Evolutionary conservation across 1,140 invertebrate genomes (phyloP).

Genomic region (Epicauta chinensis): DNA sequence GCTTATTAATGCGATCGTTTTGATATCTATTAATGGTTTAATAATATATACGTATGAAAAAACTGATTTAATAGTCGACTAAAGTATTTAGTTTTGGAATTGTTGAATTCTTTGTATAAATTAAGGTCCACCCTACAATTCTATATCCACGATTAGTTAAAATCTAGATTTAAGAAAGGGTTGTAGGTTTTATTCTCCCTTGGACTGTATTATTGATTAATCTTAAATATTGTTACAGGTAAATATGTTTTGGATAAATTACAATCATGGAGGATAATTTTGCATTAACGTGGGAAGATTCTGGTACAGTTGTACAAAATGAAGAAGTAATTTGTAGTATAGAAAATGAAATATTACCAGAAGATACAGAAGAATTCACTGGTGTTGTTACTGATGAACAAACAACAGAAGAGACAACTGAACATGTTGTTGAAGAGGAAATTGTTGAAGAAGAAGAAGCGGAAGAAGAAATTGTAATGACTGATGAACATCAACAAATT

Average conservation of each 20-base stretch:
- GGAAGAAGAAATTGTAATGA: slow-evolving; percentile 27
- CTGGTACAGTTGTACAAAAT: slow-evolving; percentile 50
- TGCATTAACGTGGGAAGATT: slow-evolving; percentile 50
- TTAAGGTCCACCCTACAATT: too few species aligned
- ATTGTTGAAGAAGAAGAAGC: slow-evolving; percentile 41
- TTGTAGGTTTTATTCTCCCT: too few species aligned
- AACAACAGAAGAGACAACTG: slow-evolving; percentile 29
- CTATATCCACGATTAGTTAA: too few species aligned
- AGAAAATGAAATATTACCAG: slow-evolving; percentile 47
- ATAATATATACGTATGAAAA: too few species aligned
- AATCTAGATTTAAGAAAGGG: too few species aligned
- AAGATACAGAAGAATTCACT: slow-evolving; percentile 52
- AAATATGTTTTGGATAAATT: slow-evolving; percentile 4
- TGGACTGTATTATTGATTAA: not conserved
- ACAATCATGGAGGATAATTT: slow-evolving; percentile 43
- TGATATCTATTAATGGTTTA: too few species aligned
- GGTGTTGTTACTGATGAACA: slow-evolving; percentile 46
- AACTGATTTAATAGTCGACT: too few species aligned
- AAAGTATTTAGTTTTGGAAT: too few species aligned
- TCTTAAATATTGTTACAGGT: too few species aligned
- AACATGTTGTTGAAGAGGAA: too few species aligned
- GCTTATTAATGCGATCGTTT: too few species aligned
- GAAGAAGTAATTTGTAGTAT: slow-evolving; percentile 60
- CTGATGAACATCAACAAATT: slow-evolving; percentile 29
- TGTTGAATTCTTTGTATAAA: too few species aligned